phyloP scores from a whole-genome alignment of 2,888 invertebrate genomes.

The Ophion ellenae region DNA sequence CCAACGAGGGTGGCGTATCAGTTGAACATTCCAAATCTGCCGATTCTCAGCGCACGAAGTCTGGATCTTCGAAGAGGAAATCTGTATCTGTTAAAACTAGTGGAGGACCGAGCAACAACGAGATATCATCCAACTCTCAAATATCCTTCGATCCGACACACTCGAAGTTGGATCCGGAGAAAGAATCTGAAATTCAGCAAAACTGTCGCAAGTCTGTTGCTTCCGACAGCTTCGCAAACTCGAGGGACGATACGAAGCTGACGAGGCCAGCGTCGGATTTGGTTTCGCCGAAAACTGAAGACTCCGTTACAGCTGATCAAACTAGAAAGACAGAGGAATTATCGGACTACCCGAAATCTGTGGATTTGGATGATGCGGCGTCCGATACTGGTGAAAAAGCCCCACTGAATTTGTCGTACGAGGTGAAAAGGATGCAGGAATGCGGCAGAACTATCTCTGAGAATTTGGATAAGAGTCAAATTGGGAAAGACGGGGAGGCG shows the following conservation, averaged over 20 bases:
- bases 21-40: neutral
- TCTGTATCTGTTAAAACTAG: neutral
- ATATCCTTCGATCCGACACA: neutral
- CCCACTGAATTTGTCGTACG: neutral
- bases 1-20: neutral
- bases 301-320: neutral
- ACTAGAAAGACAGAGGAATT: neutral
- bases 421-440: slow-evolving; percentile 5
- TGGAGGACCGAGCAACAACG: neutral
- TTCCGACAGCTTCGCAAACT: neutral
- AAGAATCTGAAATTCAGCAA: neutral
- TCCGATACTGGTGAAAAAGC: neutral
- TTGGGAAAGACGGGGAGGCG: neutral
- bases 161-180: neutral
- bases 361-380: neutral
- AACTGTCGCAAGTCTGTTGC: neutral
- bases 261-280: neutral
- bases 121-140: neutral
- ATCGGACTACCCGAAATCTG: neutral
- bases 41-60: neutral
- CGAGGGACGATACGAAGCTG: neutral
- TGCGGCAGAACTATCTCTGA: neutral
- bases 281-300: neutral
- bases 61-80: neutral
- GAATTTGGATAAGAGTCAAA: neutral